Conservation (phyloP, 1,140 invertebrate species). For the Caenorhabditis latens region DNA sequence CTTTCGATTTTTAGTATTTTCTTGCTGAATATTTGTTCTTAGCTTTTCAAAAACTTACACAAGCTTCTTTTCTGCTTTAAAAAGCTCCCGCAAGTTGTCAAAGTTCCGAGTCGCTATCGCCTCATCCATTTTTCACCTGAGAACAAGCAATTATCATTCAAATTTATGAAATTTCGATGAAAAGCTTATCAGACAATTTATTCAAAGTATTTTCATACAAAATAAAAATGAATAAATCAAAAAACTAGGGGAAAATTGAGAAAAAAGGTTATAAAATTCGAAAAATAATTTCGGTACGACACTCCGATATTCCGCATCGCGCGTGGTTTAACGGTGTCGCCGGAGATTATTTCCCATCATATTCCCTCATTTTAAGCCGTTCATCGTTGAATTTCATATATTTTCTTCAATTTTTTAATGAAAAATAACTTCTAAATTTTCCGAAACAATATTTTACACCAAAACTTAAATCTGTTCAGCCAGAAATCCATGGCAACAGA, state of each 20-base stretch:
- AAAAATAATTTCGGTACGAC: too few relatives aligned
- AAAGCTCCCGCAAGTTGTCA: not conserved
- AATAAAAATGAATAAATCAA: not conserved
- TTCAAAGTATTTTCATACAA: not conserved
- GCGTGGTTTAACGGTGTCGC: not conserved
- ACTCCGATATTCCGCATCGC: not conserved
- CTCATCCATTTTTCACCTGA: slow-evolving; percentile 20
- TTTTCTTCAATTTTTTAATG: not conserved
- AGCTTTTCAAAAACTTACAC: not conserved
- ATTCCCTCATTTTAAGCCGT: not conserved
- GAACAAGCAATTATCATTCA: not conserved
- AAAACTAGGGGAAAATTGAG: not conserved
- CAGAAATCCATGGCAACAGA: too few relatives aligned
- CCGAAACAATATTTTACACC: not conserved
- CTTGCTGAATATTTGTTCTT: not conserved
- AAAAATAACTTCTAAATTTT: not conserved
- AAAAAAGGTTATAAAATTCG: too few relatives aligned
- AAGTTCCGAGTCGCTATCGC: not conserved
- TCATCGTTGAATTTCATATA: not conserved
- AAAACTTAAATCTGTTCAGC: not conserved
- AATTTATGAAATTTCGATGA: not conserved
- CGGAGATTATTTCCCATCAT: not conserved
- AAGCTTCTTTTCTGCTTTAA: slow-evolving; percentile 14
- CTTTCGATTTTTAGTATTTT: not conserved
- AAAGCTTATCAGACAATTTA: too few relatives aligned